Evolutionary conservation across 2,797 vertebrate genomes (phyloP).

Genomic region (Ceyx erithaca): DNA sequence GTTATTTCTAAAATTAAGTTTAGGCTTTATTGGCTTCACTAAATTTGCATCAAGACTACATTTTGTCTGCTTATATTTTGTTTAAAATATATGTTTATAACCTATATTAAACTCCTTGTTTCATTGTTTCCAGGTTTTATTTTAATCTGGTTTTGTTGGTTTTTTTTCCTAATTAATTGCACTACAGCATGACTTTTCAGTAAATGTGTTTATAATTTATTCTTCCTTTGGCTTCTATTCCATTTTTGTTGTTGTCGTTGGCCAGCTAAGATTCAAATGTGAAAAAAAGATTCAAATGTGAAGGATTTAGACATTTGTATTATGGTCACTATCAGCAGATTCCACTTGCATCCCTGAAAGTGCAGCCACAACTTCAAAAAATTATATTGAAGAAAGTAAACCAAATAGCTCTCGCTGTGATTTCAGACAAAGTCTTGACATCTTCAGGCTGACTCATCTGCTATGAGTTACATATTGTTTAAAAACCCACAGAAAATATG

Average conservation of each 20-base stretch:
- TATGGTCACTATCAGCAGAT: not conserved
- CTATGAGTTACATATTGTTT: not conserved
- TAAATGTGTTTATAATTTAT: not conserved
- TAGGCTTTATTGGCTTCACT: not conserved
- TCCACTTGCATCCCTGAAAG: not conserved
- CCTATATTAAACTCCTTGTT: not conserved
- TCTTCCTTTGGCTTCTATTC: not conserved
- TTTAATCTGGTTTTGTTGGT: not conserved
- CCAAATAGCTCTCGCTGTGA: not conserved
- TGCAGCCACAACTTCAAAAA: not conserved
- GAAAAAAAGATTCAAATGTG: not conserved
- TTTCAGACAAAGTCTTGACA: not conserved
- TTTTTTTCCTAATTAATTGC: not conserved
- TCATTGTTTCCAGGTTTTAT: not conserved
- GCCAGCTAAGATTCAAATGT: not conserved
- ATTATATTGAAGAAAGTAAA: not conserved
- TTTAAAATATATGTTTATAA: not conserved
- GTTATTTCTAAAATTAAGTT: not conserved
- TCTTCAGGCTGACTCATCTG: not conserved
- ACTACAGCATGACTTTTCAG: not conserved
- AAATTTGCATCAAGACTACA: not conserved
- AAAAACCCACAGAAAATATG: not conserved
- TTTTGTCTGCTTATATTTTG: not conserved
- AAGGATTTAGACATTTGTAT: not conserved
- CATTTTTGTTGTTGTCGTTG: not conserved